These are phyloP conservation scores for Serripes groenlandicus DNA, from an alignment of 2,888 invertebrate species.

Conservation along the genomic window DNA sequence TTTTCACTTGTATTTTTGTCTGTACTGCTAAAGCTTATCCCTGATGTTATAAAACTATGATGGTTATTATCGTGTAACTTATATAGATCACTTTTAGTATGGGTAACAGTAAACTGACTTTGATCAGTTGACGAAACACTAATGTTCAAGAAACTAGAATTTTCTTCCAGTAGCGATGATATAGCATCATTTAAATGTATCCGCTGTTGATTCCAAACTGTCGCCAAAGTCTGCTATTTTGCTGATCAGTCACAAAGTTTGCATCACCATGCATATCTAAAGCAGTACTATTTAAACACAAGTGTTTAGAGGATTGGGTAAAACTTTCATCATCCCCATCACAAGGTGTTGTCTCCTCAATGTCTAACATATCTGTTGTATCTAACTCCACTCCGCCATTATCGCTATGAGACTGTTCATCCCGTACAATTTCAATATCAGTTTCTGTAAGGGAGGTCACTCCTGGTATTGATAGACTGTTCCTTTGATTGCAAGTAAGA, in stretches of 20 bases:
- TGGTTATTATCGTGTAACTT: too few species aligned
- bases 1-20: too few species aligned
- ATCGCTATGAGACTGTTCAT: not conserved
- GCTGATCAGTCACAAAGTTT: not conserved
- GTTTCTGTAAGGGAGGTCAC: not conserved
- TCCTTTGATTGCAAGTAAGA: too few species aligned
- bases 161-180: slow-evolving; percentile 2
- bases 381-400: not conserved
- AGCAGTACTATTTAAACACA: slow-evolving; percentile 8
- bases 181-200: slow-evolving; percentile 2
- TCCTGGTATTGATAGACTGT: too few species aligned
- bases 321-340: not conserved
- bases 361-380: not conserved
- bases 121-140: slow-evolving; percentile 27
- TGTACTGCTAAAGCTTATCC: too few species aligned
- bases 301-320: not conserved
- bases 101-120: not conserved
- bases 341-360: not conserved
- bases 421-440: slow-evolving; percentile 5
- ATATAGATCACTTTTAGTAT: slow-evolving; percentile 1
- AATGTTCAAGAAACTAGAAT: slow-evolving; percentile 41
- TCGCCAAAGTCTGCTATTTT: not conserved
- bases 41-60: too few species aligned
- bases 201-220: not conserved
- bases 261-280: not conserved